Evolutionary conservation across 1,140 invertebrate genomes (phyloP), one percentile per base, ranked within the genome.

Genomic region (Hyles vespertilio): DNA sequence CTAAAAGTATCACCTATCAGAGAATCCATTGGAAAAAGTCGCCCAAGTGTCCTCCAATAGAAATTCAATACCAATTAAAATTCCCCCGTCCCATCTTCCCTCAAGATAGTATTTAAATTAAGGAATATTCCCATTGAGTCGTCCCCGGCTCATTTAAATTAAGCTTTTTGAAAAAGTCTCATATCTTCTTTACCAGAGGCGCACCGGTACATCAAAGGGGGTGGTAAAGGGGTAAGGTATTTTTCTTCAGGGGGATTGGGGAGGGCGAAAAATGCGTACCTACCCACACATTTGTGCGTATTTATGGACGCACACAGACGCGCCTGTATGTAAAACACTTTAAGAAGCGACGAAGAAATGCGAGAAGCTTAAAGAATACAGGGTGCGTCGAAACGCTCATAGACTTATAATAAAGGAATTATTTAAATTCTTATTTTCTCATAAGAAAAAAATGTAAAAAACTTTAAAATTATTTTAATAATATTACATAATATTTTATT

Each of bases 301-400:
- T 84, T 84, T 82, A 82, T 74, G 64, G 63, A 75, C 86, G 74
- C 86, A 84, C 86, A 89, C 86, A 84, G 66, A 54, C 60, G 32
- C 52, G 69, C 70, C 70, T 89, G 80, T 89, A 87, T 89, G 86
- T 87, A 87, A 89, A 87, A 89, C 84, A 89, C 84, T 89, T 89
- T 89, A 89, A 89, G 86, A 89, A 89, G 84, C 86, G 80, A 71
- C 78, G 86, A 89, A 89, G 86, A 89, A 89, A 89, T 84, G 86
- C 84, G 82, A 88, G 84, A 82, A 83, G 84, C 86, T 89, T 87
- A 87, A 63, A 63, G 59, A 51, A 40, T 81, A 89, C 70, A 80
- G 84, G 81, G 64, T 81, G 85, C 69, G 34, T 3, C 3, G 6
- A 56, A 48, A 48, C 46, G 5, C 12, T 5, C 7, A 48, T 48